Percentiles rank a stretch among this genome's conserved stretches.
Conservation (phyloP, 2,888 invertebrate species). For the Caenorhabditis panamensis region DNA sequence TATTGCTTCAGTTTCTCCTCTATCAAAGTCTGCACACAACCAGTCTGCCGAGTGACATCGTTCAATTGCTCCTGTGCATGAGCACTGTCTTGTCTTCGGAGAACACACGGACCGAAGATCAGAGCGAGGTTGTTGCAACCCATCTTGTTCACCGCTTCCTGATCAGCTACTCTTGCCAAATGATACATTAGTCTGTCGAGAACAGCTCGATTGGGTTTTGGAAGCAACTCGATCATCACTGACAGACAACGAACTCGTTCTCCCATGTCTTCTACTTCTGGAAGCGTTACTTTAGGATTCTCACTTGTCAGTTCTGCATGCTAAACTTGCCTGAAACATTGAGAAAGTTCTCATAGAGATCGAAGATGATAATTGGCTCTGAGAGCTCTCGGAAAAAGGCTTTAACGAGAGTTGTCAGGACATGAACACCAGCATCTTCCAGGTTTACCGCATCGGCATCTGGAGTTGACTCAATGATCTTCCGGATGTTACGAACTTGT, state of each 20-base stretch:
- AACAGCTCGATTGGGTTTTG: constrained; percentile 89
- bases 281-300: too few species aligned
- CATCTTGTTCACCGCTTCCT: constrained; percentile 92
- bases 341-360: constrained; percentile 94
- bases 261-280: constrained; percentile 88
- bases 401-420: constrained; percentile 91
- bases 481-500: constrained; percentile 82
- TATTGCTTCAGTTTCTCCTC: constrained; percentile 90
- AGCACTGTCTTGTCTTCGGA: constrained; percentile 89
- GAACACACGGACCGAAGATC: constrained; percentile 94
- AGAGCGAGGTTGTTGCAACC: constrained; percentile 92
- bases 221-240: constrained; percentile 91
- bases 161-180: constrained; percentile 85
- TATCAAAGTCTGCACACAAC: constrained; percentile 91
- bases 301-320: too few species aligned
- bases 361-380: constrained; percentile 93
- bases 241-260: constrained; percentile 91
- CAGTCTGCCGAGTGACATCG: constrained; percentile 86
- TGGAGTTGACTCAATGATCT: constrained; percentile 81
- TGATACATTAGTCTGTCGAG: constrained; percentile 95
- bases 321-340: constrained; percentile 87
- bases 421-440: constrained; percentile 90
- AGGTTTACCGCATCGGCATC: constrained; percentile 87
- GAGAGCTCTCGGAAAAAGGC: constrained; percentile 92
- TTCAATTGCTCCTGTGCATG: constrained; percentile 88